A percentile compares a stretch with the other conserved stretches of the same genome.
These are phyloP conservation scores for Nannospalax galili DNA, from an alignment of 2,113 vertebrate species.

Conservation along the genomic window DNA sequence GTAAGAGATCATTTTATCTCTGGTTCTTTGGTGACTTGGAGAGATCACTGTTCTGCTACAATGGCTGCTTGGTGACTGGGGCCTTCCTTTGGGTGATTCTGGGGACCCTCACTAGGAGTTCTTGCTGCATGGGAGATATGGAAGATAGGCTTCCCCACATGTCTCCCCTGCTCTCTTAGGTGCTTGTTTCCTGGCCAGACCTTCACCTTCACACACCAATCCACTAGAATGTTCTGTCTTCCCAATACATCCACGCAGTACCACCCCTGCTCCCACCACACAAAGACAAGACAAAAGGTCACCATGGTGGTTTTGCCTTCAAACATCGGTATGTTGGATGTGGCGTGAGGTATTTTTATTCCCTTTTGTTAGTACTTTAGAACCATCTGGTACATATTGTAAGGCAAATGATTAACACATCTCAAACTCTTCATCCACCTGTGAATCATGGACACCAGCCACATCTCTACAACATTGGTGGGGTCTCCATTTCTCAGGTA, in stretches of 20 bases:
- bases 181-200: not conserved
- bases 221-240: not conserved
- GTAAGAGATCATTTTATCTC: not conserved
- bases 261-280: not conserved
- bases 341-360: constrained; percentile 88
- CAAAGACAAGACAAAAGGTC: not conserved
- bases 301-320: constrained; percentile 51
- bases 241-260: too few relatives aligned
- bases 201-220: fast-evolving
- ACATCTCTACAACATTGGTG: not conserved
- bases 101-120: too few relatives aligned
- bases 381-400: constrained; percentile 78
- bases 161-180: fast-evolving
- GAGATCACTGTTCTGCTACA: not conserved
- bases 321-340: constrained; percentile 66
- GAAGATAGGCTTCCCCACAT: too few relatives aligned
- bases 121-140: too few relatives aligned
- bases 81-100: too few relatives aligned
- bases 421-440: not conserved
- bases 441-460: not conserved
- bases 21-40: too few relatives aligned
- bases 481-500: not conserved
- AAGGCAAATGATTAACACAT: constrained; percentile 76
- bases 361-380: constrained; percentile 85
- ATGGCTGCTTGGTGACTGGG: not conserved